Evolutionary conservation across 35 echinoderm and acorn worm species (phyloP), one percentile per base, ranked within the genome.

Genomic region (Apostichopus japonicus): DNA sequence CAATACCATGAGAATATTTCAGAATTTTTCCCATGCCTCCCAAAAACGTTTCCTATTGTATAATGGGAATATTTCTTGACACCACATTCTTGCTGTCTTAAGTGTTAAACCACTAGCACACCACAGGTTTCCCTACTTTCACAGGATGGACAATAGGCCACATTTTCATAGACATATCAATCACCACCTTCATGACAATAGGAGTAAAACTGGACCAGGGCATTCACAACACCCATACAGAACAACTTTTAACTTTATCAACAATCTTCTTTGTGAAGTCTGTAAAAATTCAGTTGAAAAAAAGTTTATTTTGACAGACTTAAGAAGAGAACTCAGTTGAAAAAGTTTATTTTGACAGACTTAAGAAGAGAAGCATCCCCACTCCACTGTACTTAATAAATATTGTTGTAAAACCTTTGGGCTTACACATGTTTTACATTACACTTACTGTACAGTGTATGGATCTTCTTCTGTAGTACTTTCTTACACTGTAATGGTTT

Each of bases 251-350:
- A 75, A 19, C 71, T 19, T 75, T 22, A 84, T 84, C 81, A 84
- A 84, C 56, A 84, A 16, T 14, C 2, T 19, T 55, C 81, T 84
- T 84, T 84, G 81, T 84, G 54, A 84, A 23, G 6, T 84, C n/a
- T 22, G 55, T 21, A 21, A 84, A 84, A 84, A 22, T 2, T 23
- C n/a, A n/a, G 16, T 59, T 21, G 54, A 7, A 0, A 84, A 23
- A 84, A 83, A 83, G 33, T 84, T 84, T 17, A 84, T 84, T 51
- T 57, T 84, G 81, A 33, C 81, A 84, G 81, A 55, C 54, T 84
- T 57, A 10, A 61, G 13, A 61, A 61, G 7, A 10, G 57, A 61
- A 8, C 57, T 61, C 57, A 10, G 57, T 61, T 61, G 57, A 61
- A 8, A 44, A 44, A 44, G 33, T 44, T 44, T 44, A 44, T 13